Percentiles rank a stretch among this genome's conserved stretches.
Conservation (phyloP, 2,113 vertebrate species). For the Bos taurus region DNA sequence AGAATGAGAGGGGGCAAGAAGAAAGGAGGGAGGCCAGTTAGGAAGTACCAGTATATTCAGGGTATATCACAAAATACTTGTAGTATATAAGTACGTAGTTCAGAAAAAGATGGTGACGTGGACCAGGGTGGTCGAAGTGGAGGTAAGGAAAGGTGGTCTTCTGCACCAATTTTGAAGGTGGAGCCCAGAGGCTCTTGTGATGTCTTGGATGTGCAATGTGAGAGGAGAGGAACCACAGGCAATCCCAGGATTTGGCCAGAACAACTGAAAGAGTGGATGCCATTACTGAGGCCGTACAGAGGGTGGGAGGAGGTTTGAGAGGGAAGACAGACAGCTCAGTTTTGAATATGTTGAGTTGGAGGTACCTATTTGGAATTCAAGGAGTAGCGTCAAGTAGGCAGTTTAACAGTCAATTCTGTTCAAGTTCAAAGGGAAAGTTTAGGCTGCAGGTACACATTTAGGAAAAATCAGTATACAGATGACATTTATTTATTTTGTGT, state of each 20-base stretch:
- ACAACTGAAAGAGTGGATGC: background rate
- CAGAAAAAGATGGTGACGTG: background rate
- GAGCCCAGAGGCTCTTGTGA: background rate
- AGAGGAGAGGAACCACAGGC: background rate
- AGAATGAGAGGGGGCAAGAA: background rate
- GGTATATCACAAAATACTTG: background rate
- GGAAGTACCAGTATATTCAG: background rate
- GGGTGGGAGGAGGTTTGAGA: no score
- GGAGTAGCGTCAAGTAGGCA: background rate
- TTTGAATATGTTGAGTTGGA: background rate
- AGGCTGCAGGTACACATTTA: background rate
- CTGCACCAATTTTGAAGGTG: background rate
- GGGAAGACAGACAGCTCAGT: background rate
- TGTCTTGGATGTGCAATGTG: background rate
- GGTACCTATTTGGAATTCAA: background rate
- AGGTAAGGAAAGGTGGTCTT: background rate
- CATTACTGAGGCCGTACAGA: background rate
- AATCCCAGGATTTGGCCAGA: background rate
- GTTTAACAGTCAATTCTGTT: background rate
- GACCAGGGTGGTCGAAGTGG: background rate
- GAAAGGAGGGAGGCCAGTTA: background rate
- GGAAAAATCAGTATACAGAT: background rate
- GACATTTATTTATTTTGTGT: no score
- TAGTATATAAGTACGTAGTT: background rate
- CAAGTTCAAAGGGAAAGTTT: background rate